Evolutionary conservation across 2,888 invertebrate species (phyloP).

Genomic region (Tipula unca): DNA sequence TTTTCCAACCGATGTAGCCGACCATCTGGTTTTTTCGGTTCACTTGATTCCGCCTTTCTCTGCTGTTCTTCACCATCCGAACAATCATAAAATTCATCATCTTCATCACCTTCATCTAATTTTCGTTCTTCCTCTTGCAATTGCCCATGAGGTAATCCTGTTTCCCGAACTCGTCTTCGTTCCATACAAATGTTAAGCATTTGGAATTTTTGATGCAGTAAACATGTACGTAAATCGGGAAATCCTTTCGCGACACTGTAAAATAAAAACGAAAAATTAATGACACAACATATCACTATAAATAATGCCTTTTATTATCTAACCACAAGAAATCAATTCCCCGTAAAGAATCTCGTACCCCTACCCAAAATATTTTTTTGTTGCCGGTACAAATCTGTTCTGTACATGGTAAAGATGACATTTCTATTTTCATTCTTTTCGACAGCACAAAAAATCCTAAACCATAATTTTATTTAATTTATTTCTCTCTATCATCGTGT

Average conservation of each 20-base stretch:
- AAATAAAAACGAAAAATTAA: neutral
- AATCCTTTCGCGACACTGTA: constrained; percentile 68
- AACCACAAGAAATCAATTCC: neutral
- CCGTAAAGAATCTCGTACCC: neutral
- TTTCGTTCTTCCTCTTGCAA: constrained; percentile 24
- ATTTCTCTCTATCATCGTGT: neutral
- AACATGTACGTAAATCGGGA: constrained; percentile 81
- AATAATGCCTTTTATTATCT: neutral
- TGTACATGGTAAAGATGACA: neutral
- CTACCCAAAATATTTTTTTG: neutral
- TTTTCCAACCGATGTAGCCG: constrained; percentile 59
- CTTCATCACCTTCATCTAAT: constrained; percentile 40
- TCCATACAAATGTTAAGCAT: constrained; percentile 72
- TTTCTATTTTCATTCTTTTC: neutral
- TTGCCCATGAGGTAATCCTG: constrained; percentile 36
- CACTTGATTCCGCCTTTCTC: constrained; percentile 34
- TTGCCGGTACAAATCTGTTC: neutral
- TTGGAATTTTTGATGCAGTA: constrained; percentile 92
- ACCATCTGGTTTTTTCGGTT: constrained; percentile 60
- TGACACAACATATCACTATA: neutral
- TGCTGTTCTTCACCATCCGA: constrained; percentile 45
- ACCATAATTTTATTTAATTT: neutral
- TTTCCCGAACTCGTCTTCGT: constrained; percentile 48
- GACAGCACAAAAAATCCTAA: neutral
- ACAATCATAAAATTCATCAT: constrained; percentile 79